These are phyloP conservation scores for Acropora tenuis DNA, from an alignment of 64 coral and sea anemone species.

Conservation along the genomic window DNA sequence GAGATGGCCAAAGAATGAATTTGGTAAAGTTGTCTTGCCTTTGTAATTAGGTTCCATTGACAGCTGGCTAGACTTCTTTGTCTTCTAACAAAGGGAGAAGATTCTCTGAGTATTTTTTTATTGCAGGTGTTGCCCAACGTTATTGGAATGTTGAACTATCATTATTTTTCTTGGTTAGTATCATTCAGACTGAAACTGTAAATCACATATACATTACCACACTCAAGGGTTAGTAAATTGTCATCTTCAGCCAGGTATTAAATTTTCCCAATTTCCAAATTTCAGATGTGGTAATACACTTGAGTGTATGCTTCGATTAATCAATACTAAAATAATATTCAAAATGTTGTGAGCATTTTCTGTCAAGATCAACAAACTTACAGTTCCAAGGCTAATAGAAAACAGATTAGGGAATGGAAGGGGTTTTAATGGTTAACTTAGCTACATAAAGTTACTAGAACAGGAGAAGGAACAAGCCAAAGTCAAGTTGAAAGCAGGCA, in stretches of 20 bases:
- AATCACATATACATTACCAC: neutral
- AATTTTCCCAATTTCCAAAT: too few species aligned
- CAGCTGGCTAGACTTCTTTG: neutral
- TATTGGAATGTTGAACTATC: slow-evolving; percentile 14
- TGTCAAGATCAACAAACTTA: neutral
- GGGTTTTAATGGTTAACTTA: neutral
- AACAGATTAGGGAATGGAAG: neutral
- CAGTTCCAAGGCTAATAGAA: neutral
- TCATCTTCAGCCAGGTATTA: neutral
- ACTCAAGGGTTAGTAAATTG: neutral
- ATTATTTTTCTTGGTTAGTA: slow-evolving; percentile 14
- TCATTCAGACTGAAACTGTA: neutral
- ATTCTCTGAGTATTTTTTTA: slow-evolving; percentile 14
- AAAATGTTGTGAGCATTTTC: neutral
- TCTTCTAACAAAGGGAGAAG: slow-evolving; percentile 20
- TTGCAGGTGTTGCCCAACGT: slow-evolving; percentile 15
- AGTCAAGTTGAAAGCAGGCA: neutral
- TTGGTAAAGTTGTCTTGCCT: neutral
- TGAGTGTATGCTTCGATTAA: slow-evolving; percentile 58
- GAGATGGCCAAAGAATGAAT: slow-evolving; percentile 1
- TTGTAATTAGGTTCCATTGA: too few species aligned
- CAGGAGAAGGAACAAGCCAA: too few species aligned
- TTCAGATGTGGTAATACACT: neutral
- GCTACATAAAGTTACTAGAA: too few species aligned
- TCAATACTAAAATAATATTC: neutral